Base-by-base conservation (phyloP, 2,797 vertebrate species). In the Tachyglossus aculeatus region DNA sequence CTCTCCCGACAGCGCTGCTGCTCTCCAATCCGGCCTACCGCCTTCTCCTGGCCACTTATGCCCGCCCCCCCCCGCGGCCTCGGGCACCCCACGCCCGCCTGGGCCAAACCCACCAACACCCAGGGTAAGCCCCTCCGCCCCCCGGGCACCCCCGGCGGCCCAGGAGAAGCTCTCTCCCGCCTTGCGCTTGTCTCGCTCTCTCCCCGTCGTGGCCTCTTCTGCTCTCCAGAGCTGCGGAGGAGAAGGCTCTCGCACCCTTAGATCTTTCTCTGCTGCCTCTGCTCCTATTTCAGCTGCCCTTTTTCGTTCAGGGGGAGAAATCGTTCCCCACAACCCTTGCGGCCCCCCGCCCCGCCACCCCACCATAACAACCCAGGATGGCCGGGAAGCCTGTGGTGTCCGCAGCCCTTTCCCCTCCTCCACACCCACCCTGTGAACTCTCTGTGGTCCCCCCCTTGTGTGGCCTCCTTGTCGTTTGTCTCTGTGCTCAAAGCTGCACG, bases 11-110 rank as follows among this genome's bases (percentile, higher is more conserved):
- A 95, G 95, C 95, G 93, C 88, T 96, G 91, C 96, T 95, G 92
- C 91, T 97, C 94, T 96, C 95, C 95, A 97, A 96, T 90, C 96
- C 97, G 34, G 96, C 94, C 93, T 96, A 96, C 95, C 95, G 95
- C 86, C 93, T 97, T 86, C 94, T 96, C 85, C 94, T 96, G 89
- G 94, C 96, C 93, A 96, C 95, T 92, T 95, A 96, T 90, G 89
- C 90, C 77, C 89, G 78, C 27, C 89, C 90, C 88, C 88, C 89
- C 89, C 87, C 89, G 90, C 90, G 93, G 91, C 88, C 90, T 84
- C 13, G 91, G 90, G 90, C 87, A 89, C 84, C 69, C 83, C 67
- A 75, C 82, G 54, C 82, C 86, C 45, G 86, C 89, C 27, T 63
- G 82, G 55, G 77, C 83, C 87, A 94, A 93, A 82, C 89, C 93